These are phyloP conservation scores for Daubentonia madagascariensis DNA, from an alignment of 2,113 vertebrate genomes.

Conservation along the genomic window DNA sequence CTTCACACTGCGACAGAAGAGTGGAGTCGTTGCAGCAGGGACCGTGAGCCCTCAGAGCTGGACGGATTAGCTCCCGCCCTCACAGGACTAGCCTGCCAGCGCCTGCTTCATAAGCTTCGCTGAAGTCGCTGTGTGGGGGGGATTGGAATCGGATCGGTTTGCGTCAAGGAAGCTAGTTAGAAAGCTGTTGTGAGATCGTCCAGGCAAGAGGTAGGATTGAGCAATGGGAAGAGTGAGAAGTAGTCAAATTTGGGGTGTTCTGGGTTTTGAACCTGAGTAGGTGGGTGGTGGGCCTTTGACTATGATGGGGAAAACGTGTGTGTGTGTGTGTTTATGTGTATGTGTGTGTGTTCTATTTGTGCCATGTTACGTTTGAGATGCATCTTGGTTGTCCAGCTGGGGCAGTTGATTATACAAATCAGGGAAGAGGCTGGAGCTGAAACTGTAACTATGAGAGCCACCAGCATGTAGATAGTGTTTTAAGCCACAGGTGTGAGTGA, in stretches of 20 bases:
- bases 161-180: not conserved
- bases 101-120: not conserved
- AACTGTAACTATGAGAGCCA: rapidly evolving
- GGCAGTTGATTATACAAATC: not conserved
- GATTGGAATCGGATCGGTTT: not conserved
- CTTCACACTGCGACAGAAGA: rapidly evolving
- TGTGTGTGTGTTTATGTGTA: not conserved
- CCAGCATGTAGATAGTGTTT: rapidly evolving
- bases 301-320: not conserved
- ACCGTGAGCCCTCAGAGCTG: not conserved
- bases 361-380: not conserved
- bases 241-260: not conserved
- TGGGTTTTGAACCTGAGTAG: not conserved
- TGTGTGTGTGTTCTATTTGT: not conserved
- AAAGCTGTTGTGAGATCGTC: not conserved
- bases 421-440: not conserved
- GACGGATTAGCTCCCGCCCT: not conserved
- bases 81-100: not conserved
- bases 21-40: rapidly evolving
- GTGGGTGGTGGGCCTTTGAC: not conserved
- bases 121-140: not conserved
- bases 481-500: not conserved
- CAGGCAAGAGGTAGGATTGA: not conserved
- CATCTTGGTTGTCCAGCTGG: not conserved
- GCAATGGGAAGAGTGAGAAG: not conserved